phyloP scores from a whole-genome alignment of 1,140 invertebrate genomes.

The Acyrthosiphon pisum region DNA sequence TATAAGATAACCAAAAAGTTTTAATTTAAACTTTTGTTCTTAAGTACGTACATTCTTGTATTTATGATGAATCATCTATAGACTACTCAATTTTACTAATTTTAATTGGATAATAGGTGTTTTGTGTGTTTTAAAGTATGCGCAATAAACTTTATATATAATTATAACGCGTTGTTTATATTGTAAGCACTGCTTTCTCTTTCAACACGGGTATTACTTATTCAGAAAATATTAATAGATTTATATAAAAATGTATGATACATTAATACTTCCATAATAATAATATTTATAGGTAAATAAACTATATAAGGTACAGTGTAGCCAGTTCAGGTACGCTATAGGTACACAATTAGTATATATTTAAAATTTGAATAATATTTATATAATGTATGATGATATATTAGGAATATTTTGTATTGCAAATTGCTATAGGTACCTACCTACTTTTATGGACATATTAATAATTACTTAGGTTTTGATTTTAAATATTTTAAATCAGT shows the following conservation, averaged over 20 bases:
- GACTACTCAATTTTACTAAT: not conserved
- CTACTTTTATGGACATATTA: not conserved
- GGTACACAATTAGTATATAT: too few species aligned
- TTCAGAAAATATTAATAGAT: not conserved
- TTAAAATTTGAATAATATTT: too few species aligned
- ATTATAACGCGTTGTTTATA: not conserved
- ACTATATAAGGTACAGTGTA: too few species aligned
- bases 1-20: not conserved
- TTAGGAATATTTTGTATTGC: too few species aligned
- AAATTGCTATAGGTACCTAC: too few species aligned
- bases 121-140: not conserved
- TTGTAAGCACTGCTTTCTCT: not conserved
- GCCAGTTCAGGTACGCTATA: too few species aligned
- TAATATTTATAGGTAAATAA: too few species aligned
- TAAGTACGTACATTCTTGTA: not conserved
- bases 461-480: not conserved
- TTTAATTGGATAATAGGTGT: not conserved
- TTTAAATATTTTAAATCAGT: not conserved
- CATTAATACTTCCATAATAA: too few species aligned
- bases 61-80: not conserved
- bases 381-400: too few species aligned
- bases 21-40: not conserved
- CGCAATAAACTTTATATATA: not conserved
- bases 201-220: not conserved
- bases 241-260: not conserved